phyloP scores from a whole-genome alignment of 2,888 invertebrate genomes.

The Tineola bisselliella region DNA sequence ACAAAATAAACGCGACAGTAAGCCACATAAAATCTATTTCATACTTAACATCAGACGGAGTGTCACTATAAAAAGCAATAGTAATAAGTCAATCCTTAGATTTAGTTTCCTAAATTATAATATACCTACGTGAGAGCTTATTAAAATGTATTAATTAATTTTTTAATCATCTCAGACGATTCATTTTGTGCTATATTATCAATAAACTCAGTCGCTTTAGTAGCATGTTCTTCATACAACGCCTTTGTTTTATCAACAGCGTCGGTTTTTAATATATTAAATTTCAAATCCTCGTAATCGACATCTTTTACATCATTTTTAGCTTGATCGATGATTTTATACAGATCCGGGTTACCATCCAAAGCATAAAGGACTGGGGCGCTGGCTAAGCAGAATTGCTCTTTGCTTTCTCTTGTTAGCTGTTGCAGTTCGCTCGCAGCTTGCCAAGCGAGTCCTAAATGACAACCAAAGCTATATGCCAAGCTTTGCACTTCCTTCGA shows the following conservation, averaged over 20 bases:
- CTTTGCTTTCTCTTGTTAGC: conserved; percentile 68
- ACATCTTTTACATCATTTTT: conserved; percentile 73
- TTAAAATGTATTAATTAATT: conserved; percentile 49
- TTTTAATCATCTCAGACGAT: conserved; percentile 56
- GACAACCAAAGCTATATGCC: conserved; percentile 83
- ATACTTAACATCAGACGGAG: no score
- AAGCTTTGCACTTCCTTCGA: conserved; percentile 72
- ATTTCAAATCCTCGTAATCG: conserved; percentile 71
- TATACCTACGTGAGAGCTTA: no score
- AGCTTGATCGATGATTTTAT: conserved; percentile 71
- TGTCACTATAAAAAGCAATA: no score
- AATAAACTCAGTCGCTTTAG: conserved; percentile 45
- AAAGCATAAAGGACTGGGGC: conserved; percentile 87
- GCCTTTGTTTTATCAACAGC: conserved; percentile 50
- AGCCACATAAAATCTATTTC: no score
- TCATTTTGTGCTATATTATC: conserved; percentile 50
- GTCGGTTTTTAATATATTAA: conserved; percentile 54
- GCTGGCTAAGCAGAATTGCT: conserved; percentile 78
- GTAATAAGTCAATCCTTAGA: no score
- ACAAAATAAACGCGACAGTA: no score
- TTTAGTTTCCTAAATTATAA: no score
- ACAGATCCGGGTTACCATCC: conserved; percentile 78
- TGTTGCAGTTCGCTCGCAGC: conserved; percentile 60
- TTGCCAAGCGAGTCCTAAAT: conserved; percentile 85
- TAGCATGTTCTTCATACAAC: conserved; percentile 51